phyloP scores from a whole-genome alignment of 2,113 vertebrate species.

The Nerophis lumbriciformis region DNA sequence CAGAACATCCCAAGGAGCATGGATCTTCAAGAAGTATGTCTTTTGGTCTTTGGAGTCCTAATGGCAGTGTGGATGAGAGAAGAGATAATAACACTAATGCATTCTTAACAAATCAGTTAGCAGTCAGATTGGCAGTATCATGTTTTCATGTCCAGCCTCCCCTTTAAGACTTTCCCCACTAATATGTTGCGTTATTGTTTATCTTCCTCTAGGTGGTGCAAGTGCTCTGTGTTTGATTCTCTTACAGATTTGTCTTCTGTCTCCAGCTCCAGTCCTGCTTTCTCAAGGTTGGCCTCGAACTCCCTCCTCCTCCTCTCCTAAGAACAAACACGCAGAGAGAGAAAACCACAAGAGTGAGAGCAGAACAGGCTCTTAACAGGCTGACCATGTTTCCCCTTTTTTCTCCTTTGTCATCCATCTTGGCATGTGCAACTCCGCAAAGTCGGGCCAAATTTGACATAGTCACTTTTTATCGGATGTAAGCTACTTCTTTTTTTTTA shows the following conservation, averaged over 20 bases:
- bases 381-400: neutral
- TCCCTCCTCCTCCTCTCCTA: slow-evolving; percentile 85
- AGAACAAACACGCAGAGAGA: slow-evolving; percentile 19
- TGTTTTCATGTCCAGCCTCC: slow-evolving; percentile 3
- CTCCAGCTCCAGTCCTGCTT: slow-evolving; percentile 87
- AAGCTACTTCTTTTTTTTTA: neutral
- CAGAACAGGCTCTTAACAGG: slow-evolving; percentile 16
- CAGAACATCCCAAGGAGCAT: slow-evolving; percentile 90
- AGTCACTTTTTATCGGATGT: no score
- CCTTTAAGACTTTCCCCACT: slow-evolving; percentile 33
- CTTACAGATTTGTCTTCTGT: slow-evolving; percentile 87
- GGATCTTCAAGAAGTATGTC: slow-evolving; percentile 92
- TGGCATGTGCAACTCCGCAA: neutral
- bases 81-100: neutral
- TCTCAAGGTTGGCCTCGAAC: slow-evolving; percentile 86
- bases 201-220: slow-evolving; percentile 38
- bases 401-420: neutral
- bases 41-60: slow-evolving; percentile 90
- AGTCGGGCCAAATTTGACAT: neutral
- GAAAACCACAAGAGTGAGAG: slow-evolving; percentile 19
- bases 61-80: neutral
- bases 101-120: neutral
- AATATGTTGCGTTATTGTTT: slow-evolving; percentile 12
- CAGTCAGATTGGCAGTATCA: neutral
- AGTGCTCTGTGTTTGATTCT: neutral